Conservation (phyloP, 2,113 vertebrate species). For the Strix uralensis region DNA sequence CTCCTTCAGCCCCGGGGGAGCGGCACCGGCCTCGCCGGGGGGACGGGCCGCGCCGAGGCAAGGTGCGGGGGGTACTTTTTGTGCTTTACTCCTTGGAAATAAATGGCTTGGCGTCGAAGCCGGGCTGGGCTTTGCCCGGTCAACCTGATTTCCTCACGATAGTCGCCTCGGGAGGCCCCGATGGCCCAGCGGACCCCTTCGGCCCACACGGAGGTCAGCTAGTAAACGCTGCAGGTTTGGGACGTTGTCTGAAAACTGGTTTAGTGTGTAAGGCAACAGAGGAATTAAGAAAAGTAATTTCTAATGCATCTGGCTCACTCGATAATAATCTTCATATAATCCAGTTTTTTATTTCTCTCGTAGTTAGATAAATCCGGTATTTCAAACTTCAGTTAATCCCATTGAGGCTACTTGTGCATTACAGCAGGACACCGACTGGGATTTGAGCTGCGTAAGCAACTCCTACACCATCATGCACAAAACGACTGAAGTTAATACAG, state of each 20-base stretch:
- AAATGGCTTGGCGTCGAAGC: background rate
- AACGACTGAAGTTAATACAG: background rate
- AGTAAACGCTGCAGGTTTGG: background rate
- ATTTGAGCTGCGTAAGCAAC: background rate
- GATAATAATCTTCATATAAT: background rate
- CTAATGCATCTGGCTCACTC: background rate
- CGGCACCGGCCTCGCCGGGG: no score
- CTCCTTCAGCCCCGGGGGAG: no score
- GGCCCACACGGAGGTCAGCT: fast-evolving
- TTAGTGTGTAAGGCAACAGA: background rate
- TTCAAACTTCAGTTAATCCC: background rate
- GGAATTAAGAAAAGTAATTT: background rate
- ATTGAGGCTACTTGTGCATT: background rate
- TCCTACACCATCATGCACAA: background rate
- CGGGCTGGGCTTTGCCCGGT: fast-evolving
- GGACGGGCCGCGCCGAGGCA: fast-evolving
- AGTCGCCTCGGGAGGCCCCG: background rate
- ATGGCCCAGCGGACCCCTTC: background rate
- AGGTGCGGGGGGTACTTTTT: no score
- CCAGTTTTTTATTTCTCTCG: background rate
- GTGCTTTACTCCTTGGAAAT: background rate
- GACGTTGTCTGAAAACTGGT: background rate
- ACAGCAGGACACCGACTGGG: background rate
- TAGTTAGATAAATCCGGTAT: background rate
- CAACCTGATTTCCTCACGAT: background rate